Conservation (phyloP, 2,888 invertebrate species). For the Hirtodrosophila histrioides region DNA sequence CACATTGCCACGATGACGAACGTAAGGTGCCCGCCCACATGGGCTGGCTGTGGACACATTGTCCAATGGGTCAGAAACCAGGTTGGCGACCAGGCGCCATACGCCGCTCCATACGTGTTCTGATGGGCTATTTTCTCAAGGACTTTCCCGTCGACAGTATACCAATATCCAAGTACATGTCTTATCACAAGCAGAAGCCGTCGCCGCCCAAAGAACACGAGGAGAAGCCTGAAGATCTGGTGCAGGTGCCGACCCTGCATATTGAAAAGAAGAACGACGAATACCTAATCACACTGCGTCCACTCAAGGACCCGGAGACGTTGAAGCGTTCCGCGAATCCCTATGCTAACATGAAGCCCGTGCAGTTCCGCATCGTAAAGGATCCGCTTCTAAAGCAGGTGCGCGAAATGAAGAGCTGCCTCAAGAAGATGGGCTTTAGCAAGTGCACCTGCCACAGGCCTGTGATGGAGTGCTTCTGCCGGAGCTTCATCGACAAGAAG, state of each 20-base stretch:
- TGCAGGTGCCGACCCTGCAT: conserved; percentile 87
- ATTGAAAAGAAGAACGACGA: conserved; percentile 88
- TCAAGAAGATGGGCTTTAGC: conserved; percentile 86
- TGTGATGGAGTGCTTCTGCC: conserved; percentile 82
- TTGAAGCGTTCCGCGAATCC: conserved; percentile 87
- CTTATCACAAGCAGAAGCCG: conserved; percentile 54
- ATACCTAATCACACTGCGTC: conserved; percentile 88
- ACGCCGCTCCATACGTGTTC: conserved; percentile 79
- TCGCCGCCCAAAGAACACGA: conserved; percentile 83
- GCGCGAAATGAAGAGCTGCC: conserved; percentile 86
- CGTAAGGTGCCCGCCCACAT: conserved; percentile 87
- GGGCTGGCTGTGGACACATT: conserved; percentile 89
- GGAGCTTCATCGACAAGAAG: conserved; percentile 84
- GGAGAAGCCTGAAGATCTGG: conserved; percentile 51
- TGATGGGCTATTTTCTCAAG: conserved; percentile 82
- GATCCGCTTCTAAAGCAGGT: conserved; percentile 85
- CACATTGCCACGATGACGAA: conserved; percentile 81
- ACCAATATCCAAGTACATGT: conserved; percentile 75
- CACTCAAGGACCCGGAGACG: conserved; percentile 87
- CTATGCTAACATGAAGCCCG: conserved; percentile 88
- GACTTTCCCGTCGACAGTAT: conserved; percentile 82
- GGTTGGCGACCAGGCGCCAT: conserved; percentile 84
- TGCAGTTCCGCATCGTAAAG: conserved; percentile 88
- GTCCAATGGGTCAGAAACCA: conserved; percentile 60
- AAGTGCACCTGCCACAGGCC: conserved; percentile 86